Evolutionary conservation across 2,888 invertebrate genomes (phyloP), one percentile per base, ranked within the genome.

Genomic region (Parnassius mnemosyne): DNA sequence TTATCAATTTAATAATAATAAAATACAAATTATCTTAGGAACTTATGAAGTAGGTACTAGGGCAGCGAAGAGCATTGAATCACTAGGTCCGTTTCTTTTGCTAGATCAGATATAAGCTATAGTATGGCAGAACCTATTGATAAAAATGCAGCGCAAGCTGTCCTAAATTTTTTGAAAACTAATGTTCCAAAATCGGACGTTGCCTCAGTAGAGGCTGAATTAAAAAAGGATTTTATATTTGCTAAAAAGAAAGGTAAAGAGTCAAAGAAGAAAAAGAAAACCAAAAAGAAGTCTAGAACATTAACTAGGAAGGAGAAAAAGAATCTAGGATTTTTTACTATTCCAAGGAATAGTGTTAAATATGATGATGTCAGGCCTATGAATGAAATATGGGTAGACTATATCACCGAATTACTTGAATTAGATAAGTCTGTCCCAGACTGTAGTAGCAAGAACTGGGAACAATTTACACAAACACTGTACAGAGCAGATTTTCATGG

Each of bases 401-500:
- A 97, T 70, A 94, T 96, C 78, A 89, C 84, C 64, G 92, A 94
- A 65, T 92, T 95, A 70, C 83, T 97, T 16, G 92, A 92, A 61
- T 75, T 92, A 60, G 82, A 92, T 43, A 85, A 79, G 47, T 65
- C 74, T 9, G 53, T 83, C 42, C 85, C 87, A 54, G 76, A 78
- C 10, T 71, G 65, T 20, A 73, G 69, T 2, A 82, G 81, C 61
- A 89, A 88, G 73, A 77, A 85, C 47, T 94, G 94, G 93, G 93
- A 92, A 44, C 89, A 75, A 71, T 84, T 94, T 71, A 88, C 93
- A 67, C 83, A 92, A 74, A 81, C 93, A 66, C 54, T 92, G 1
- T 91, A 87, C 62, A 89, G 84, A 69, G 85, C 95, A 0, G 97
- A 97, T 81, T 93, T 95, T 72, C 95, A 96, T 76, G 97, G 97